These are phyloP conservation scores for Ginglymostoma cirratum DNA, from an alignment of 2,113 vertebrate species.

Conservation along the genomic window DNA sequence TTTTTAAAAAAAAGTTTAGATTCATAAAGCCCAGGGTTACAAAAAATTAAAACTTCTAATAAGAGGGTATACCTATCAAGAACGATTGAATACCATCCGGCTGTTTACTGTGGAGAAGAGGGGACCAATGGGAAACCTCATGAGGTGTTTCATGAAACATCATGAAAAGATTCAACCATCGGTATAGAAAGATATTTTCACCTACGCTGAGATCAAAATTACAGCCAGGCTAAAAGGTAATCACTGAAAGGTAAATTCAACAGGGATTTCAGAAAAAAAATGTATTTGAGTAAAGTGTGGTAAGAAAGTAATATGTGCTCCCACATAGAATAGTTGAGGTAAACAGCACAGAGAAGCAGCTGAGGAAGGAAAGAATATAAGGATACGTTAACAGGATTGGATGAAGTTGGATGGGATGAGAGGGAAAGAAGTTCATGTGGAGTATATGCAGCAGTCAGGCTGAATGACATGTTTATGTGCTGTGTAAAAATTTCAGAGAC, in stretches of 20 bases:
- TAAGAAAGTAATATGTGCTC: neutral
- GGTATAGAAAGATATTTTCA: neutral
- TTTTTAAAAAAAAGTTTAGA: neutral
- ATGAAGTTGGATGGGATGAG: neutral
- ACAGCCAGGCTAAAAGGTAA: neutral
- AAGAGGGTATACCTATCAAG: neutral
- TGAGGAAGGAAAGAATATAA: neutral
- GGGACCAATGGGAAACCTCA: no score
- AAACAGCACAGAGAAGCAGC: neutral
- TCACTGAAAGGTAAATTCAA: neutral
- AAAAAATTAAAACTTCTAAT: neutral
- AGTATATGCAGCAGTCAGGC: neutral
- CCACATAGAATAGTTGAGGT: neutral
- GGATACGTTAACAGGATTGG: neutral
- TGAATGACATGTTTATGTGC: neutral
- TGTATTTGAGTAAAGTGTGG: neutral
- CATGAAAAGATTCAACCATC: neutral
- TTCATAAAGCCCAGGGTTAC: neutral
- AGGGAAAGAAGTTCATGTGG: neutral
- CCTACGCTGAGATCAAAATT: neutral
- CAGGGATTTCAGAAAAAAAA: neutral
- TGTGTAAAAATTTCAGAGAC: neutral
- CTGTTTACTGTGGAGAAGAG: neutral
- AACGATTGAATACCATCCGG: neutral
- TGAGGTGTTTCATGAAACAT: neutral